Evolutionary conservation across 1,140 invertebrate species (phyloP), one percentile per base, ranked within the genome.

Genomic region (Spodoptera frugiperda): DNA sequence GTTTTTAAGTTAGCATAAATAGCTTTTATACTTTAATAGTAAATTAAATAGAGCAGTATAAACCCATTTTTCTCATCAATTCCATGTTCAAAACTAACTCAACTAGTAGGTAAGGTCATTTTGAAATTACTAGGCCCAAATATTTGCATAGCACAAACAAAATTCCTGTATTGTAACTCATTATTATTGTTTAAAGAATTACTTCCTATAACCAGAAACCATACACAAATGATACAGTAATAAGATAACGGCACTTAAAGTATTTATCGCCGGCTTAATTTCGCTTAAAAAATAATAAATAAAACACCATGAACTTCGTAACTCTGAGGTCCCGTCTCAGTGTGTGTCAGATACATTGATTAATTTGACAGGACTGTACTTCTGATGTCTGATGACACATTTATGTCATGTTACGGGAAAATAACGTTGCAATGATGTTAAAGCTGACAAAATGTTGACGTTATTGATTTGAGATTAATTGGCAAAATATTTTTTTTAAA

Each of bases 171-270:
- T 8, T 39, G 33, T 39, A 39, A 8, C 33, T 53, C 15, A 53
- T 53, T 6, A 59, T 39, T 10, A 14, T 33, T n/a, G 33, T 44
- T 15, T 49, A 30, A n/a, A 4, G 14, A 49, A 11, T 9, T 53
- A 17, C 49, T 53, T 51, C 11, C 55, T 53, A 39, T 44, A 33
- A 61, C 39, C 54, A 73, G 78, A 59, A 80, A 82, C 71, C 76
- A 82, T 78, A 70, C 87, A 61, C 44, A 21, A 73, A 30, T 61
- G 86, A 87, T 83, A 85, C 82, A 85, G 85, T 84, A 87, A 89
- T 80, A 81, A 84, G 82, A 88, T 88, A 86, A 85, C 89, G 89
- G 87, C 88, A 88, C 84, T 71, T 76, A 48, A 49, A 80, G 68
- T 88, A 87, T 90, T 90, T 90, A 90, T 89, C 77, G 78, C 80